A percentile compares a stretch with the other conserved stretches of the same genome.
Evolutionary conservation across 2,797 vertebrate species (phyloP).

Genomic region (Tapirus indicus): DNA sequence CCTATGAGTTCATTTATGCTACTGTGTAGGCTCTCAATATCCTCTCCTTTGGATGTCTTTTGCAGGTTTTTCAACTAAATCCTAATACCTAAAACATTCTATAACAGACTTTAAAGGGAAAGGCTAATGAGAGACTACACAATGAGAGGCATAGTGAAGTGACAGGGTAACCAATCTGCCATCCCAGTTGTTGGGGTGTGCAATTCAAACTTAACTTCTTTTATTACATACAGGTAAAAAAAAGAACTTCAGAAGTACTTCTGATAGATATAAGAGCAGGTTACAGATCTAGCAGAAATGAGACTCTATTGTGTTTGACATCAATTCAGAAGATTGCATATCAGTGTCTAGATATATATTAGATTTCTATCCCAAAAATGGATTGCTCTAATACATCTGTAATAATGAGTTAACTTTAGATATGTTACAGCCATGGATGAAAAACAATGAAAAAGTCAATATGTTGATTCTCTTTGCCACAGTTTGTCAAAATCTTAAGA

Average conservation of each 20-base stretch:
- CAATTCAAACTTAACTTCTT: constrained; percentile 42
- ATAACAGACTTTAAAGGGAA: background rate
- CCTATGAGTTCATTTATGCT: background rate
- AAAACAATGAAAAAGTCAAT: constrained; percentile 39
- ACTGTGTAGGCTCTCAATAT: background rate
- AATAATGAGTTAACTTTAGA: constrained; percentile 30
- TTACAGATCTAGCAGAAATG: constrained; percentile 45
- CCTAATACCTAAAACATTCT: constrained; percentile 4
- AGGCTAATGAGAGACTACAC: background rate
- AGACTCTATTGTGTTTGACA: background rate
- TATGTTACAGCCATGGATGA: background rate
- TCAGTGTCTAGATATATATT: background rate
- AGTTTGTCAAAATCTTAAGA: constrained; percentile 9
- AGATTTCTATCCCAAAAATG: background rate
- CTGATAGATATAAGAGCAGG: background rate
- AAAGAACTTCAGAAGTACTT: background rate
- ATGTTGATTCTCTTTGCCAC: background rate
- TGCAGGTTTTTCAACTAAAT: constrained; percentile 4
- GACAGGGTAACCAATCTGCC: background rate
- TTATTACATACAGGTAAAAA: background rate
- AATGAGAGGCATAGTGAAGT: background rate
- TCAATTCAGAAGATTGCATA: constrained; percentile 31
- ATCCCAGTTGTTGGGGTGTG: background rate
- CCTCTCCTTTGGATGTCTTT: background rate
- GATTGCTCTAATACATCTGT: constrained; percentile 8